A percentile compares a stretch with the other conserved stretches of the same genome.
Conservation (phyloP, 2,113 vertebrate species). For the Heteronetta atricapilla region DNA sequence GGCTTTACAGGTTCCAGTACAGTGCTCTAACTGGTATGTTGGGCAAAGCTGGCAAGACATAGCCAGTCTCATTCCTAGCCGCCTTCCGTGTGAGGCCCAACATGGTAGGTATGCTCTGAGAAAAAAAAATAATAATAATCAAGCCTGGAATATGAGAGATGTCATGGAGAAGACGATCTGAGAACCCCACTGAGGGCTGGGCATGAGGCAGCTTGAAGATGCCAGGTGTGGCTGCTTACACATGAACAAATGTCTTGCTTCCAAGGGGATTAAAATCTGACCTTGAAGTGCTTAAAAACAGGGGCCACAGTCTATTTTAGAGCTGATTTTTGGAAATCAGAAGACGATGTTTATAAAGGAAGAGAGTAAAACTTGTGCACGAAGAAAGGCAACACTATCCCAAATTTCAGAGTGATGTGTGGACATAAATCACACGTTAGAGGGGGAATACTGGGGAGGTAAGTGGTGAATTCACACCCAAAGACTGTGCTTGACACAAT, state of each 20-base stretch:
- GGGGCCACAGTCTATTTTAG: neutral
- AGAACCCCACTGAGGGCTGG: neutral
- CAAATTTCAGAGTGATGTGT: neutral
- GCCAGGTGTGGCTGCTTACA: constrained; percentile 41
- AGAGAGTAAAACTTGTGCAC: neutral
- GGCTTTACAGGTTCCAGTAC: neutral
- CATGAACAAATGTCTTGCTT: constrained; percentile 47
- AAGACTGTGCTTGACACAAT: neutral
- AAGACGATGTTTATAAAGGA: neutral
- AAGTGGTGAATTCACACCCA: neutral
- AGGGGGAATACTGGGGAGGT: neutral
- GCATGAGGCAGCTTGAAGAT: neutral
- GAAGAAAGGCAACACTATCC: neutral
- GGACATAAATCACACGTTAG: neutral
- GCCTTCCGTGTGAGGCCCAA: neutral
- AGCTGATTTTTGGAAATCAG: neutral
- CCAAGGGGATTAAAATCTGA: constrained; percentile 23
- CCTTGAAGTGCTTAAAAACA: constrained; percentile 4
- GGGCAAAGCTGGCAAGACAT: neutral
- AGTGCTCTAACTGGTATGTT: neutral
- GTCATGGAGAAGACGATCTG: neutral
- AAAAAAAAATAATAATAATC: neutral
- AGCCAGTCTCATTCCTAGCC: neutral
- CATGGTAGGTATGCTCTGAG: neutral
- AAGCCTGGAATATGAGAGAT: neutral